Base-by-base conservation (phyloP, 2,113 vertebrate genomes). In the Plotosus lineatus region DNA sequence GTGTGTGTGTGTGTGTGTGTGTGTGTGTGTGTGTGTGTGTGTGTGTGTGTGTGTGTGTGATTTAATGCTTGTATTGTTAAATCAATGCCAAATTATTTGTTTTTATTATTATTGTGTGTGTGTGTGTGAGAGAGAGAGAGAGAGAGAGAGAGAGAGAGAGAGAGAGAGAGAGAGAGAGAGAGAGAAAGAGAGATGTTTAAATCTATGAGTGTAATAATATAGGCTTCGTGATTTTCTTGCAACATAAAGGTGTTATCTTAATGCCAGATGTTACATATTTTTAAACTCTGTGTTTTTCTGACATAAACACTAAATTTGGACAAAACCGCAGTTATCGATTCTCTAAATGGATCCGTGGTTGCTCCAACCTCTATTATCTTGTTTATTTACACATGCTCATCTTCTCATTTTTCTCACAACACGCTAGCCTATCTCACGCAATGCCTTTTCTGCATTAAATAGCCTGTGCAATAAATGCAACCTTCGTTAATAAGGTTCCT, bases 161-260 rank as follows among this genome's bases (percentile, higher is more conserved):
- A 51, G 48, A 44, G 78, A n/a, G 60, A 51, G 48, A 44, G 78
- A n/a, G 60, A 51, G 48, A 44, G 78, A n/a, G 60, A 51, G 48
- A 44, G 78, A n/a, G n/a, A n/a, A n/a, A n/a, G 61, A 50, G 48
- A 40, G 60, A 12, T 58, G 42, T 79, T 72, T 80, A 61, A 80
- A 85, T 85, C 82, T 85, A 85, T 85, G 84, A 53, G 38, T 50
- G 73, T 79, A 85, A 82, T 82, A 85, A 82, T 66, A 58, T 77
- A 48, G 36, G 77, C 77, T 77, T 72, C 40, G 72, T 82, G 65
- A 72, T 56, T 80, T 80, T 73, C 72, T 72, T 83, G 73, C 51
- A 40, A 82, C 63, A 85, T 65, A 68, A 14, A 58, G 81, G 77
- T 40, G 55, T 66, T 38, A 68, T 80, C 61, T 55, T 74, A 83